These are phyloP conservation scores for Rhaphigaster nebulosa DNA, from an alignment of 2,888 invertebrate species.

Conservation along the genomic window DNA sequence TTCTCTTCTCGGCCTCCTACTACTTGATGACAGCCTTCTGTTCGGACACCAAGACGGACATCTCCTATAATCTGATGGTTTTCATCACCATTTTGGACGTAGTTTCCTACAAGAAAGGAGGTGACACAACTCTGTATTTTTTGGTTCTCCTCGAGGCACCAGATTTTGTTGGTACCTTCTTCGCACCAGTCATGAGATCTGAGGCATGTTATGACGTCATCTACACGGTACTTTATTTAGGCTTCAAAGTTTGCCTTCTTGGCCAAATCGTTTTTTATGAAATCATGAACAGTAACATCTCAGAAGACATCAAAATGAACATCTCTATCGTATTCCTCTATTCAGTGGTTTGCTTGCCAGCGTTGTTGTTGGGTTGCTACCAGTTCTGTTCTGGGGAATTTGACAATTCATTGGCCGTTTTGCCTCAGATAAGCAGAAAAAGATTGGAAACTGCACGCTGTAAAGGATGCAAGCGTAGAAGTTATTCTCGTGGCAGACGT, in stretches of 20 bases:
- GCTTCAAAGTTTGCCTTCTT: neutral
- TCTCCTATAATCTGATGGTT: neutral
- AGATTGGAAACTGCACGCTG: neutral
- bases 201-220: neutral
- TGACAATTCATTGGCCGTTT: neutral
- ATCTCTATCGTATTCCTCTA: neutral
- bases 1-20: conserved; percentile 24
- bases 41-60: conserved; percentile 7
- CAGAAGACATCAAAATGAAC: conserved; percentile 26
- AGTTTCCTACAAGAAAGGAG: neutral
- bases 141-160: neutral
- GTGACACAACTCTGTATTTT: neutral
- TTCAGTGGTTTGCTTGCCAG: neutral
- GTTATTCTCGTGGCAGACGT: neutral
- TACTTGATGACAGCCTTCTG: neutral
- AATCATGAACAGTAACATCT: neutral
- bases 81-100: neutral
- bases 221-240: neutral
- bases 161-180: neutral
- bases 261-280: neutral
- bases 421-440: neutral
- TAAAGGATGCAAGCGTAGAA: neutral
- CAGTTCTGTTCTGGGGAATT: neutral
- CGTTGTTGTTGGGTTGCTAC: neutral
- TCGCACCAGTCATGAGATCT: neutral